These are phyloP conservation scores for Trinectes maculatus DNA, from an alignment of 2,113 vertebrate species.

Conservation along the genomic window DNA sequence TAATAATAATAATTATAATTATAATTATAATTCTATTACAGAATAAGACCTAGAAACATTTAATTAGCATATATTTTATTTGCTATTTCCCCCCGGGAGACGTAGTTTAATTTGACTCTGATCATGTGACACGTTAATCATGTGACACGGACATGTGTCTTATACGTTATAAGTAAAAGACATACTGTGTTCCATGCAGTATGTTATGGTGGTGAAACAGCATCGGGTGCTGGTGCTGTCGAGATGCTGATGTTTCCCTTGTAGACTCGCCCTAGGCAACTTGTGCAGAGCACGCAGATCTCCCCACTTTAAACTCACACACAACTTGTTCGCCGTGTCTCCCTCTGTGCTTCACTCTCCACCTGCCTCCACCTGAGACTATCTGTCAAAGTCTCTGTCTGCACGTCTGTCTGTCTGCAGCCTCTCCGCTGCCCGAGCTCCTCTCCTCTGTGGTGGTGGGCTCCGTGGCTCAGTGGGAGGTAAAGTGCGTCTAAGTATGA, in stretches of 20 bases:
- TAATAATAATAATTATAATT: too few species aligned
- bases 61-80: too few species aligned
- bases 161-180: not conserved
- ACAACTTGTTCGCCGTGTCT: conserved; percentile 21
- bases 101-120: too few species aligned
- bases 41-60: too few species aligned
- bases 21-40: too few species aligned
- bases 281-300: not conserved
- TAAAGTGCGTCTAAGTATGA: conserved; percentile 51
- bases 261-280: conserved; percentile 9
- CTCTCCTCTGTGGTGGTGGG: not conserved
- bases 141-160: not conserved
- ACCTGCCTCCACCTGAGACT: not conserved
- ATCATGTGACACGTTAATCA: too few species aligned
- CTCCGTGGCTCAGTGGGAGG: conserved; percentile 20
- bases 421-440: conserved; percentile 3
- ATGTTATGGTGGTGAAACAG: not conserved
- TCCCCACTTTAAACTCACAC: conserved; percentile 11
- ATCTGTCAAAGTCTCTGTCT: conserved; percentile 15
- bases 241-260: conserved; percentile 13
- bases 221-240: not conserved
- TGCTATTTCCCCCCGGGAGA: too few species aligned
- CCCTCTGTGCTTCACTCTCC: conserved; percentile 10
- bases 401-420: conserved; percentile 2
- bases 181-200: not conserved